Base-by-base conservation (phyloP, 2,888 invertebrate species). In the Caradrina clavipalpis region DNA sequence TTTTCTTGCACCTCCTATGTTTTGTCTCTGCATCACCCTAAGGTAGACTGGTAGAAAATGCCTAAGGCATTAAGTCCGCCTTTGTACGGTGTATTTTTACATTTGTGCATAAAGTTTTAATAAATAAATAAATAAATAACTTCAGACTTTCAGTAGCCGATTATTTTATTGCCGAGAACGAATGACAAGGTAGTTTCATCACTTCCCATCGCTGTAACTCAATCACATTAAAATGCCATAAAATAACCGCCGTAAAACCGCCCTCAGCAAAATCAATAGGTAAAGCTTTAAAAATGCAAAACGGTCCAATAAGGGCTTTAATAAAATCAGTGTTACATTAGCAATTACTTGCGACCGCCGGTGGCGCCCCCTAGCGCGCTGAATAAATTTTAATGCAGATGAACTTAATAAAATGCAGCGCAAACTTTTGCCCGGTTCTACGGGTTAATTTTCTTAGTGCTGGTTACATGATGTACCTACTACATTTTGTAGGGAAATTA, bases 301-400 rank as follows among this genome's bases (percentile, higher is more conserved):
- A 61, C 60, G 54, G 58, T 66, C 58, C 75, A 72, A 73, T 76
- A 78, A 74, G 74, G 70, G 51, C 63, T 66, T 64, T 79, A 79
- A 81, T 79, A 75, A 73, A 84, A 84, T 82, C 77, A 81, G 63
- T 73, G 79, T 75, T 76, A 77, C 79, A 69, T 81, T 71, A 74
- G 71, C 78, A 78, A 81, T 84, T 82, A 84, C 80, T 65, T 35
- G 76, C 45, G 54, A n/a, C 64, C 62, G 80, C 57, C 51, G 10
- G 63, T 57, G 68, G 70, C 59, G 79, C 64, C 78, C 78, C 76
- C 79, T 68, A 59, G 8, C 53, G 65, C 8, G 51, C 67, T 77
- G 77, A 80, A 80, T 80, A 77, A 68, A 83, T 83, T 80, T 80
- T 70, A 81, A 83, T 83, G 76, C 76, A 83, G 77, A 83, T 81